Conservation (phyloP, 2,797 vertebrate genomes). For the Bradypus variegatus region DNA sequence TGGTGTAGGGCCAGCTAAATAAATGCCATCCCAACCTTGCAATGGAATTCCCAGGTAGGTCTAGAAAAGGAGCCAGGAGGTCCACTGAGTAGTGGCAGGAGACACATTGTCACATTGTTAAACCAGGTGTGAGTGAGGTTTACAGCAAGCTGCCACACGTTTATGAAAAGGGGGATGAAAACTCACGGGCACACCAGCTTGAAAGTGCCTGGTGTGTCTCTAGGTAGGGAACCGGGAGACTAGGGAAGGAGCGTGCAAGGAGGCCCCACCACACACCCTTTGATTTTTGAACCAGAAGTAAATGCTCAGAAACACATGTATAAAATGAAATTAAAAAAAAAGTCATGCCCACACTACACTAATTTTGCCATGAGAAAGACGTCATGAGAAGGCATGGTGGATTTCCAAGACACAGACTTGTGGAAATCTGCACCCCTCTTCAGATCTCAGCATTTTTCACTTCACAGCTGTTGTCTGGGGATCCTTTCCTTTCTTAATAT, state of each 20-base stretch:
- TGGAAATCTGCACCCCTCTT: not conserved
- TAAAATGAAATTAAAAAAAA: not conserved
- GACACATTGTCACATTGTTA: not conserved
- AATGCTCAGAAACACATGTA: not conserved
- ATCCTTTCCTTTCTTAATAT: not conserved
- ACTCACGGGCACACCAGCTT: not conserved
- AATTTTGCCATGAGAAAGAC: not conserved
- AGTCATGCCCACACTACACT: not conserved
- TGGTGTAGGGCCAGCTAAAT: not conserved
- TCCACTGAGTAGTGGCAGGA: not conserved
- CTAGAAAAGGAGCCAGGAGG: not conserved
- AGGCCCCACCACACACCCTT: not conserved
- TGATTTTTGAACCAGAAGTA: conserved; percentile 34
- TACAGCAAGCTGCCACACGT: not conserved
- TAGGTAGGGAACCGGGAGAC: not conserved
- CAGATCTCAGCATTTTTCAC: not conserved
- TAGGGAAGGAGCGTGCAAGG: not conserved
- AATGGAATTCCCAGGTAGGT: accelerated
- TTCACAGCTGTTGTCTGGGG: not conserved
- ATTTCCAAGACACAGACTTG: not conserved
- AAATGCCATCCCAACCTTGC: not conserved
- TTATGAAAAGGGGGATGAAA: not conserved
- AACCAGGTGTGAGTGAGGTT: not conserved
- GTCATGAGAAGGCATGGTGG: accelerated
- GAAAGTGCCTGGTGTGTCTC: not conserved